These are phyloP conservation scores for Leptocoma aspasia DNA, from an alignment of 2,113 vertebrate genomes.

Conservation along the genomic window DNA sequence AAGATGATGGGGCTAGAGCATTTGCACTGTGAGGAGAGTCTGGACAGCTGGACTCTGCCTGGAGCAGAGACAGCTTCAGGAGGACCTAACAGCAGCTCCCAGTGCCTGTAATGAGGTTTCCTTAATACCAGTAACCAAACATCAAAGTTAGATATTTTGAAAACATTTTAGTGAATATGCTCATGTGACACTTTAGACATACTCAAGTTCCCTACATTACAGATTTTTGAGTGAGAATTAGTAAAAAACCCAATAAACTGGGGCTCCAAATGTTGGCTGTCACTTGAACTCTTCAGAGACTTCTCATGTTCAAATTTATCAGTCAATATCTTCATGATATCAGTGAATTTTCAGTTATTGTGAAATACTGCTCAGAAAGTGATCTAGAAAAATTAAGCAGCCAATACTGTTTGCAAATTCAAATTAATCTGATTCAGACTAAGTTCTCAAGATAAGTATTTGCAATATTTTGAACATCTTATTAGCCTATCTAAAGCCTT, in stretches of 20 bases:
- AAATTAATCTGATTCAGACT: not conserved
- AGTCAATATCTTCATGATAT: not conserved
- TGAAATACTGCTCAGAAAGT: not conserved
- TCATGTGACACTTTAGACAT: not conserved
- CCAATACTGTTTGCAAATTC: not conserved
- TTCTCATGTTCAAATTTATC: not conserved
- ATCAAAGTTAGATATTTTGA: not conserved
- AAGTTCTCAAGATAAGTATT: not conserved
- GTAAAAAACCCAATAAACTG: fast-evolving
- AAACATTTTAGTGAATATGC: not conserved
- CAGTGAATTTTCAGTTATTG: not conserved
- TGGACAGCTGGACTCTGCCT: not conserved
- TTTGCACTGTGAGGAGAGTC: no score
- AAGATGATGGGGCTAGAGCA: not conserved
- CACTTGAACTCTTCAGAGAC: not conserved
- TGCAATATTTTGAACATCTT: not conserved
- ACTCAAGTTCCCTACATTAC: not conserved
- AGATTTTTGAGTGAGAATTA: not conserved
- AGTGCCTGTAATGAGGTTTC: not conserved
- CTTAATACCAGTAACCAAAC: not conserved
- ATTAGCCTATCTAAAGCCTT: not conserved
- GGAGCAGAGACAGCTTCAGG: not conserved
- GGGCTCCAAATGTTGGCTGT: not conserved
- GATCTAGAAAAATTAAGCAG: not conserved
- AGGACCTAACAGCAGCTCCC: not conserved